These are phyloP conservation scores for Barypeithes pellucidus DNA, from an alignment of 2,888 invertebrate genomes.

Conservation along the genomic window DNA sequence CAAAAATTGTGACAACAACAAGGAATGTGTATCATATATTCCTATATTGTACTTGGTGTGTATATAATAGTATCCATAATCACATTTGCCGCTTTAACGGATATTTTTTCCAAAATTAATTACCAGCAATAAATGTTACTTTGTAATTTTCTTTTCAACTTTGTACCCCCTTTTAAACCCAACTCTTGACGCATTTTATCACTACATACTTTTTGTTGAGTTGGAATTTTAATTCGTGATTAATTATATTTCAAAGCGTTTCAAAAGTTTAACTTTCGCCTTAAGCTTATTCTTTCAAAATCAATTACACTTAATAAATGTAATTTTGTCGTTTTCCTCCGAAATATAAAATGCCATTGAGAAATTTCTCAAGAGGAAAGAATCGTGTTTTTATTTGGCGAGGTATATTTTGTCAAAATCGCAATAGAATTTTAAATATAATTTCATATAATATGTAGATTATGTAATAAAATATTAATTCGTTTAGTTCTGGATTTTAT, in stretches of 20 bases:
- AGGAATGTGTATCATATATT: neutral
- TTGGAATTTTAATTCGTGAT: conserved; percentile 10
- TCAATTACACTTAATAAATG: conserved; percentile 23
- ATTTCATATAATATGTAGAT: conserved; percentile 1
- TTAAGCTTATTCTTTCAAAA: conserved; percentile 12
- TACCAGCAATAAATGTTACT: neutral
- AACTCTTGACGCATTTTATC: neutral
- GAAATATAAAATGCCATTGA: conserved; percentile 14
- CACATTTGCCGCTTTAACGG: too few species aligned
- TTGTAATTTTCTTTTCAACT: neutral
- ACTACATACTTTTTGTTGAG: neutral
- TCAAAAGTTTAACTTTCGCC: conserved; percentile 18
- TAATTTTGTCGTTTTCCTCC: conserved; percentile 9
- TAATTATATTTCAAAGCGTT: conserved; percentile 18
- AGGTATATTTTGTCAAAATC: neutral
- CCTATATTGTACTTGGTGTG: neutral
- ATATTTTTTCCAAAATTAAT: neutral
- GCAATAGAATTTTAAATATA: neutral
- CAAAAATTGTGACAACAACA: neutral
- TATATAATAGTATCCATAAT: too few species aligned
- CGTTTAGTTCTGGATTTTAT: too few species aligned
- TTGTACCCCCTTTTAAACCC: neutral
- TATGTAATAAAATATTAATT: neutral
- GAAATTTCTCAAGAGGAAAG: conserved; percentile 11
- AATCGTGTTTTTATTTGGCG: conserved; percentile 4